These are phyloP conservation scores for Oryzias celebensis DNA, from an alignment of 2,113 vertebrate species.

Conservation along the genomic window DNA sequence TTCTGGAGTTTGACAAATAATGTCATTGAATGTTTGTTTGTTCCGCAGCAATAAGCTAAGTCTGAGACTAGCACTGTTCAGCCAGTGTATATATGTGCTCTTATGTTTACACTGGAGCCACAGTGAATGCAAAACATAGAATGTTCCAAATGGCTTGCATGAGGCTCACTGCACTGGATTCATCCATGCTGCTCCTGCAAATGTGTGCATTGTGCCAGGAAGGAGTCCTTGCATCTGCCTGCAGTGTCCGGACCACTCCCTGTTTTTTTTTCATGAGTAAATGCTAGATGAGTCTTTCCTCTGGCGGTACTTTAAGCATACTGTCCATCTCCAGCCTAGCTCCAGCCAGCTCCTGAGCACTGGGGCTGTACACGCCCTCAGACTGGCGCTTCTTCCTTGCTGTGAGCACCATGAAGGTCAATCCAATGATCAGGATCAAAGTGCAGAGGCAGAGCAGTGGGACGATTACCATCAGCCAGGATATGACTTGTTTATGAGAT, in stretches of 20 bases:
- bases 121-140: too few relatives aligned
- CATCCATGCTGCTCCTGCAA: too few relatives aligned
- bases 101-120: too few relatives aligned
- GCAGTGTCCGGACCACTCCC: background rate
- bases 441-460: conserved; percentile 86
- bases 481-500: conserved; percentile 69
- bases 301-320: conserved; percentile 93
- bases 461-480: conserved; percentile 85
- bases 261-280: background rate
- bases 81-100: too few relatives aligned
- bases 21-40: too few relatives aligned
- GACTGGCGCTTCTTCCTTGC: conserved; percentile 92
- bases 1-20: too few relatives aligned
- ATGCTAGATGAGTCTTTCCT: conserved; percentile 87
- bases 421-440: conserved; percentile 80
- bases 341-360: conserved; percentile 91
- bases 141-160: too few relatives aligned
- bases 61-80: too few relatives aligned
- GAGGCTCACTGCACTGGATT: too few relatives aligned
- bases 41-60: too few relatives aligned
- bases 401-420: conserved; percentile 86
- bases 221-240: background rate
- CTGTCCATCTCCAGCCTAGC: conserved; percentile 97
- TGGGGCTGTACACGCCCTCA: conserved; percentile 93
- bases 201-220: conserved; percentile 30